These are phyloP conservation scores for Speoplatyrhinus poulsoni DNA, from an alignment of 2,113 vertebrate species.

Conservation along the genomic window DNA sequence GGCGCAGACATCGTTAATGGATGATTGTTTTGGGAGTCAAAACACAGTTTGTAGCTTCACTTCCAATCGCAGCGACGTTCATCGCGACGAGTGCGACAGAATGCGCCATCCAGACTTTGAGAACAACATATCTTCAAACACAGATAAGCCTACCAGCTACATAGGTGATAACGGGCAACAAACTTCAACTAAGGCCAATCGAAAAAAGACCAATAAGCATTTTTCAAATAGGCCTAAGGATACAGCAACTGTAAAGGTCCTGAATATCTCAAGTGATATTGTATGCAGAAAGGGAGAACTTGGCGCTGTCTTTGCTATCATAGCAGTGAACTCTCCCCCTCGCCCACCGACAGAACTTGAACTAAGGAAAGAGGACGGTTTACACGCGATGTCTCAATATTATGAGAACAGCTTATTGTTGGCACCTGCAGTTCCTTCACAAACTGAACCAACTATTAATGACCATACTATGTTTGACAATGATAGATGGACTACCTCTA, in stretches of 20 bases:
- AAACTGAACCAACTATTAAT: slow-evolving; percentile 1
- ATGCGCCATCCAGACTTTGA: slow-evolving; percentile 47
- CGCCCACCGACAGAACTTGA: slow-evolving; percentile 18
- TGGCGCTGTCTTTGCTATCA: slow-evolving; percentile 69
- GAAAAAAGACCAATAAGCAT: slow-evolving; percentile 5
- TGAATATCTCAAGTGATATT: slow-evolving; percentile 55
- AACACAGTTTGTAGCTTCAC: slow-evolving; percentile 36
- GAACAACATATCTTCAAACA: slow-evolving; percentile 46
- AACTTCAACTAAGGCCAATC: background rate
- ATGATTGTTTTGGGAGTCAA: slow-evolving; percentile 27
- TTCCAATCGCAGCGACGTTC: background rate
- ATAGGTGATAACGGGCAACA: background rate
- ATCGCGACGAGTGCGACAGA: slow-evolving; percentile 24
- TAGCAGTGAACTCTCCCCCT: slow-evolving; percentile 61
- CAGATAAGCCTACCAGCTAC: slow-evolving; percentile 4
- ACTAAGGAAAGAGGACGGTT: background rate
- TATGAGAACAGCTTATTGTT: slow-evolving; percentile 64
- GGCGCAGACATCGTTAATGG: slow-evolving; percentile 16
- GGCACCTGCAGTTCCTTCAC: slow-evolving; percentile 52
- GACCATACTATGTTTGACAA: slow-evolving; percentile 17
- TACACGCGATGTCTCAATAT: background rate
- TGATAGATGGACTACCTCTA: slow-evolving; percentile 34
- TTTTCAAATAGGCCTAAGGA: slow-evolving; percentile 20
- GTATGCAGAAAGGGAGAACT: slow-evolving; percentile 33
- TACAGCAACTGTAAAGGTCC: slow-evolving; percentile 48